phyloP scores from a whole-genome alignment of 1,140 invertebrate species.

The Manduca sexta region DNA sequence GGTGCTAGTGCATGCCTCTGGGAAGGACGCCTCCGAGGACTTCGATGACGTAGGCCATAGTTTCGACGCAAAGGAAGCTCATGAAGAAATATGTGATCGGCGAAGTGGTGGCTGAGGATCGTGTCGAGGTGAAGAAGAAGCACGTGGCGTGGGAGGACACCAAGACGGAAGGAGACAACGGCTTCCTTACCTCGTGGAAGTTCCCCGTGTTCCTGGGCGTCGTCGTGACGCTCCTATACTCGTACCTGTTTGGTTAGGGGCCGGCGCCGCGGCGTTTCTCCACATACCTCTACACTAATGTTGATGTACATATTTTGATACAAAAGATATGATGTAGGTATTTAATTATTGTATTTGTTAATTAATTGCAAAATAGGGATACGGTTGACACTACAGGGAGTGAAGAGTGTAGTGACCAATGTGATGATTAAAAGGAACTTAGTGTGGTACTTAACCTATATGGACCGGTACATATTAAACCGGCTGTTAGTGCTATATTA shows the following conservation, averaged over 20 bases:
- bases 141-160: constrained; percentile 47
- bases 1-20: constrained; percentile 84
- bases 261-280: background rate
- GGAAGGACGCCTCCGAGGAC: constrained; percentile 82
- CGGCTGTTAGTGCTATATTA: no score
- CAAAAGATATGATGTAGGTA: no score
- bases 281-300: no score
- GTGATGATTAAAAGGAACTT: no score
- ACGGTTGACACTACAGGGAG: no score
- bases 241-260: constrained; percentile 81
- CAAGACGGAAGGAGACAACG: constrained; percentile 5
- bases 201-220: constrained; percentile 86
- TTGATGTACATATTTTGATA: no score
- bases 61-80: constrained; percentile 83
- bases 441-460: no score
- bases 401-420: no score
- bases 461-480: no score
- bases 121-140: constrained; percentile 37
- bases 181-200: constrained; percentile 76
- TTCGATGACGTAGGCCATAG: constrained; percentile 94
- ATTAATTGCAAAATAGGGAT: no score
- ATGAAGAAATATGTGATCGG: constrained; percentile 85
- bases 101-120: constrained; percentile 62
- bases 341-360: no score
- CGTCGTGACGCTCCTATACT: constrained; percentile 87